Evolutionary conservation across 2,797 vertebrate genomes (phyloP), one percentile per base, ranked within the genome.

Genomic region (Balearica regulorum): DNA sequence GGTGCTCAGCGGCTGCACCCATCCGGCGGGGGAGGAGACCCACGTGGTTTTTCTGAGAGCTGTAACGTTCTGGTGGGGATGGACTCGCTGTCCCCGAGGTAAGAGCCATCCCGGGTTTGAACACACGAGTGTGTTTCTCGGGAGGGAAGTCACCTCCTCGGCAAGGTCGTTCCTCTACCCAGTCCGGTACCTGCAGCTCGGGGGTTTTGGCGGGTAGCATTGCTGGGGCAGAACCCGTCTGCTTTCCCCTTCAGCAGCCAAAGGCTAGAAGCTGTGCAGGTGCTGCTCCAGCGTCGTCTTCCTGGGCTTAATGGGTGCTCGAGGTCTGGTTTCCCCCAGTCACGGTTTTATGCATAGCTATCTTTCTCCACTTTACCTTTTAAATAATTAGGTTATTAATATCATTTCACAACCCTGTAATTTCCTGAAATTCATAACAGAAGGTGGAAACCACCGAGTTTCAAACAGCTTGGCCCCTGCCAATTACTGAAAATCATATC

Each of bases 281-380:
- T 37, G 29, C 48, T 39, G 21, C 37, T 75, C 24, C 1, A 0
- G n/a, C 25, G 25, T 3, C 19, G 10, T 31, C 53, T 55, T 15
- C 33, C 43, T 44, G 33, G 49, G 31, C 21, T 46, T 31, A 8
- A 25, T 24, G 44, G 29, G 46, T 22, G 68, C 80, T 39, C 24
- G 17, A 54, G 64, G 55, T 37, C 81, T 58, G 25, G 2, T 35
- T 84, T 53, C 10, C 24, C 22, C 49, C 10, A 5, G 48, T 8
- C 3, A 0, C 0, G 0, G 57, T 21, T 76, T 58, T 21, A 13
- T 41, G 16, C 31, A 11, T 20, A 20, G 18, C 14, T 54, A 4
- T 16, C 26, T 28, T 76, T 57, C 33, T 68, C 35, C 10, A 37
- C 13, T 29, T 21, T 33, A 33, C 9, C 18, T n/a, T 57, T 58